Percentiles rank a stretch among this genome's conserved stretches.
These are phyloP conservation scores for Camponotus vicinus DNA, from an alignment of 1,140 invertebrate genomes.

Conservation along the genomic window DNA sequence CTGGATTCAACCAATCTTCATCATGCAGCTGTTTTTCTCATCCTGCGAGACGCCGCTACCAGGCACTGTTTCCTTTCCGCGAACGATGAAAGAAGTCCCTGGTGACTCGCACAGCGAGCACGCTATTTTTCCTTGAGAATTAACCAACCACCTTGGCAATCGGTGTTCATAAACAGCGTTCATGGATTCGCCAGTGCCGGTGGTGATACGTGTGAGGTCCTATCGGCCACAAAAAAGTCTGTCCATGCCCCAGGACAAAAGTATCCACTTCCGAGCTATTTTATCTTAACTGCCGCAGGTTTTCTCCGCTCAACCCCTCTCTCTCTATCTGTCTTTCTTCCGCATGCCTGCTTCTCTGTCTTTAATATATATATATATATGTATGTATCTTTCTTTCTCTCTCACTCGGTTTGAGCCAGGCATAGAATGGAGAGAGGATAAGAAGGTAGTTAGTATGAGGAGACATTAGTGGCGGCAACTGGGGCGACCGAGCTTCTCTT, in stretches of 20 bases:
- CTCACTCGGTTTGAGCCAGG: constrained; percentile 45
- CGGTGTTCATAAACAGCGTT: constrained; percentile 69
- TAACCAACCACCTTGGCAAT: constrained; percentile 69
- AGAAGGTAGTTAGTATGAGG: constrained; percentile 80
- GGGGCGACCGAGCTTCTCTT: constrained; percentile 68
- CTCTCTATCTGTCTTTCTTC: constrained; percentile 25
- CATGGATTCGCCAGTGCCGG: constrained; percentile 12
- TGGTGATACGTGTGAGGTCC: constrained; percentile 23
- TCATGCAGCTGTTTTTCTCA: constrained; percentile 75
- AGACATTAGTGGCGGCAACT: constrained; percentile 79
- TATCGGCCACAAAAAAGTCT: constrained; percentile 68
- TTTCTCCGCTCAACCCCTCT: constrained; percentile 72
- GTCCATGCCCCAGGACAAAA: constrained; percentile 66
- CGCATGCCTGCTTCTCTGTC: constrained; percentile 19
- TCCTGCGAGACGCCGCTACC: constrained; percentile 61
- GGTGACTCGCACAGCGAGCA: constrained; percentile 16
- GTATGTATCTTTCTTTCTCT: constrained; percentile 17
- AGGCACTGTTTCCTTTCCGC: constrained; percentile 60
- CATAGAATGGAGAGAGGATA: constrained; percentile 70
- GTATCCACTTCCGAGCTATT: constrained; percentile 74
- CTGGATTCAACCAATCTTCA: constrained; percentile 73
- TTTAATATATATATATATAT: constrained; percentile 2
- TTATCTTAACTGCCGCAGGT: constrained; percentile 78
- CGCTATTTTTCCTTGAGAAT: constrained; percentile 47
- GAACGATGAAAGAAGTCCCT: constrained; percentile 64